Percentiles rank a stretch among this genome's conserved stretches.
Evolutionary conservation across 2,113 vertebrate species (phyloP).

Genomic region (Ursus arctos): DNA sequence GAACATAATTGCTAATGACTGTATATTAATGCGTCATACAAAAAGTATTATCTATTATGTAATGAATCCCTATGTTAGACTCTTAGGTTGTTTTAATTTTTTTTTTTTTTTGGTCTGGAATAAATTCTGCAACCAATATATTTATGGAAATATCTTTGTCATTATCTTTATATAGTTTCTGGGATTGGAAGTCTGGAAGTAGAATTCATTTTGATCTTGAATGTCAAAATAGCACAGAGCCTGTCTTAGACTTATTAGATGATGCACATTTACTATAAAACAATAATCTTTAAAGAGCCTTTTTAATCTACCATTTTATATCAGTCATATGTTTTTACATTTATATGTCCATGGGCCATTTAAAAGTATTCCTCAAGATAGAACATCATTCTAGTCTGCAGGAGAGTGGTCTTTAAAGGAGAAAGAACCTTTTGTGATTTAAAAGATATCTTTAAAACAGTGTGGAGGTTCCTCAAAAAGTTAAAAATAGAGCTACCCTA

Average conservation of each 20-base stretch:
- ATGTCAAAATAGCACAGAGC: neutral
- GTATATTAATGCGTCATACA: neutral
- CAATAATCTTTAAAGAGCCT: neutral
- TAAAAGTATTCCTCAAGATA: slow-evolving; percentile 39
- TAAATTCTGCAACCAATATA: neutral
- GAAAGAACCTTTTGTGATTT: slow-evolving; percentile 1
- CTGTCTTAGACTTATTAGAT: neutral
- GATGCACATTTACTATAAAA: neutral
- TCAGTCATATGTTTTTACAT: neutral
- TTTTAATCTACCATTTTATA: neutral
- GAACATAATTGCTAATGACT: neutral
- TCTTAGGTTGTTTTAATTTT: neutral
- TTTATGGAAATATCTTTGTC: neutral
- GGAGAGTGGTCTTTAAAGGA: neutral
- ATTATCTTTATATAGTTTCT: neutral
- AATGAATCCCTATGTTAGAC: neutral
- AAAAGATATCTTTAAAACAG: neutral
- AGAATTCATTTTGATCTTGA: slow-evolving; percentile 15
- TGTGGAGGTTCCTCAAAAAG: too few species aligned
- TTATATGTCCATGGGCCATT: neutral
- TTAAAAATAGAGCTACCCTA: too few species aligned
- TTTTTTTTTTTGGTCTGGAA: neutral
- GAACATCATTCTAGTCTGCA: neutral
- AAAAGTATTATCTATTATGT: neutral
- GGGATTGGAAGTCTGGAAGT: neutral